Evolutionary conservation across 2,113 vertebrate species (phyloP).

Genomic region (Jacana jacana): DNA sequence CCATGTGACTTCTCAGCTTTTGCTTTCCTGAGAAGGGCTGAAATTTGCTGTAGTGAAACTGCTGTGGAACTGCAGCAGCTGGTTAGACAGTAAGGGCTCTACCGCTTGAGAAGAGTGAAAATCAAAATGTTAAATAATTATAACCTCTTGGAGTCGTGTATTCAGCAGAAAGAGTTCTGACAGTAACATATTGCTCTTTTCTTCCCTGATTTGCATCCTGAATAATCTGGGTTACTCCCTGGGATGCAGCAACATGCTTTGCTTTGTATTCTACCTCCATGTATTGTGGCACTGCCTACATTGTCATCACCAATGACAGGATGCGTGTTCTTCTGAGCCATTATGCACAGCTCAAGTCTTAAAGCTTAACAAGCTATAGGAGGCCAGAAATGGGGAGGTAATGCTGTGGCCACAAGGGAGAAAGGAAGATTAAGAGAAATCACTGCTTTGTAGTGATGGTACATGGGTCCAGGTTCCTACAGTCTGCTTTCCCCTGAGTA

Average conservation of each 20-base stretch:
- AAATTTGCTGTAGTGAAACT: background rate
- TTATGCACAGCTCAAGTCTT: background rate
- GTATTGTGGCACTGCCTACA: background rate
- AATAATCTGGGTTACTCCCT: background rate
- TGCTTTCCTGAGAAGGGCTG: background rate
- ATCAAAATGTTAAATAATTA: background rate
- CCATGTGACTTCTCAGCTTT: background rate
- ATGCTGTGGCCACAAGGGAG: background rate
- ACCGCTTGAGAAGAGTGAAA: background rate
- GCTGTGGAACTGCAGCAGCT: background rate
- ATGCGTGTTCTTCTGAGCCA: background rate
- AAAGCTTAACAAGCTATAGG: background rate
- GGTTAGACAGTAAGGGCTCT: background rate
- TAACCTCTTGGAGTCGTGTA: background rate
- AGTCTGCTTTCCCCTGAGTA: background rate
- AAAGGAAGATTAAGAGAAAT: background rate
- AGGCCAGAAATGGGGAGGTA: background rate
- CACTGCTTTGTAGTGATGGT: background rate
- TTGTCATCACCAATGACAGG: background rate
- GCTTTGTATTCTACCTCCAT: background rate
- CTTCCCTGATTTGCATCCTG: background rate
- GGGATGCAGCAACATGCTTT: rapidly evolving
- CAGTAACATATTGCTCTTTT: background rate
- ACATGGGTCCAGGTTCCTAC: background rate
- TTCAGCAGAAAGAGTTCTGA: background rate